Evolutionary conservation across 1,140 invertebrate species (phyloP), one percentile per base, ranked within the genome.

Genomic region (Bombus soroeensis): DNA sequence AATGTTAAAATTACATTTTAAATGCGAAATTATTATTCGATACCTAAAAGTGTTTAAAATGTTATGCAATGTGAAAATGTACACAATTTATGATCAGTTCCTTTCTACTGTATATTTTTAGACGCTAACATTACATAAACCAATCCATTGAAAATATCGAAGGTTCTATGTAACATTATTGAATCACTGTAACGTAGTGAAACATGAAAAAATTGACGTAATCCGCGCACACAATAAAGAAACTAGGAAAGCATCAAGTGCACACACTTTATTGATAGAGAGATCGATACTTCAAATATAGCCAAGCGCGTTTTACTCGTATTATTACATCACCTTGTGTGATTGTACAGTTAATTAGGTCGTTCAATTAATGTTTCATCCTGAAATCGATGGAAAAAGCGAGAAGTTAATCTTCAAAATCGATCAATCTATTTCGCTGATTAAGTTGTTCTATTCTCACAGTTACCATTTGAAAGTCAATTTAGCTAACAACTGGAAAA

Each of bases 311-410:
- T 18, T 68, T 34, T 18, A 37, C 15, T 34, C 66, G 3, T 37
- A 68, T 34, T 34, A 34, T 68, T 68, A 68, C 66, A 22, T 34
- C 66, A 68, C 66, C 32, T 68, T 68, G 1, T 34, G 32, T 34
- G 66, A 68, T 37, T 68, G 66, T 13, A 34, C 32, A 68, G 18
- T 68, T 68, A 68, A 68, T 68, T 68, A 68, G 66, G 66, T 47
- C 41, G n/a, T 32, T 25, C 47, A 22, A 53, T 75, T 75, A 75
- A 34, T 34, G 22, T 32, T 47, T 47, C 47, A 75, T 75, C 43
- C 28, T 32, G n/a, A 18, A 22, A 22, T 57, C 32, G 32, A 57
- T 12, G 32, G 43, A 25, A 10, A 53, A 32, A 25, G 3, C n/a
- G 47, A 28, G 9, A 25, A 37, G 8, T 9, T 53, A 53, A 74